Percentiles rank a stretch among this genome's conserved stretches.
phyloP scores from a whole-genome alignment of 2,113 vertebrate species.

The Choloepus hoffmanni region DNA sequence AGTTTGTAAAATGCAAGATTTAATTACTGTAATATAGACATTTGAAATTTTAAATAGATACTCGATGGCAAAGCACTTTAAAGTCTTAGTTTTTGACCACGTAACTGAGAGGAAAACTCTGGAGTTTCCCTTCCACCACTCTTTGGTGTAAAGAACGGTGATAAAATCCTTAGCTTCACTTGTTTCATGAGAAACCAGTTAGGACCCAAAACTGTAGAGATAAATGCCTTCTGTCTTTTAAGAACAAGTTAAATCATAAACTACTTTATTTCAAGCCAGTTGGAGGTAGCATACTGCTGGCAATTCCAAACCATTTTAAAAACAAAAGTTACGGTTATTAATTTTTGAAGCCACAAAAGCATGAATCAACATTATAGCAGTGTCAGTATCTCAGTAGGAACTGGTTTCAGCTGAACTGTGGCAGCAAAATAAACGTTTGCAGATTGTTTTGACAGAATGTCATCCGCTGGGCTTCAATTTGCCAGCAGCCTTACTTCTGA shows the following conservation, averaged over 20 bases:
- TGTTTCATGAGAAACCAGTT: slow-evolving; percentile 61
- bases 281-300: slow-evolving; percentile 77
- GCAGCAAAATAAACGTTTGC: slow-evolving; percentile 60
- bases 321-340: slow-evolving; percentile 81
- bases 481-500: slow-evolving; percentile 31
- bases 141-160: not conserved
- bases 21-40: not conserved
- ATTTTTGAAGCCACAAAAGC: slow-evolving; percentile 81
- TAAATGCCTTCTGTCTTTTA: slow-evolving; percentile 67
- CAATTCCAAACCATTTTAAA: slow-evolving; percentile 72
- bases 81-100: not conserved
- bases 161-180: slow-evolving; percentile 45
- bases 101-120: not conserved
- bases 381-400: slow-evolving; percentile 75
- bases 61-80: not conserved
- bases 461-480: slow-evolving; percentile 47
- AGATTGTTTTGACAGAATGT: slow-evolving; percentile 72
- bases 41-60: not conserved
- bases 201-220: slow-evolving; percentile 57
- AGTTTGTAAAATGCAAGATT: not conserved
- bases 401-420: slow-evolving; percentile 74
- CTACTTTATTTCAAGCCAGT: slow-evolving; percentile 78
- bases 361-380: slow-evolving; percentile 70
- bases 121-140: not conserved
- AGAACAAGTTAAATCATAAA: slow-evolving; percentile 70